Evolutionary conservation across 1,140 invertebrate genomes (phyloP).

Genomic region (Drosophila subpulchrella): DNA sequence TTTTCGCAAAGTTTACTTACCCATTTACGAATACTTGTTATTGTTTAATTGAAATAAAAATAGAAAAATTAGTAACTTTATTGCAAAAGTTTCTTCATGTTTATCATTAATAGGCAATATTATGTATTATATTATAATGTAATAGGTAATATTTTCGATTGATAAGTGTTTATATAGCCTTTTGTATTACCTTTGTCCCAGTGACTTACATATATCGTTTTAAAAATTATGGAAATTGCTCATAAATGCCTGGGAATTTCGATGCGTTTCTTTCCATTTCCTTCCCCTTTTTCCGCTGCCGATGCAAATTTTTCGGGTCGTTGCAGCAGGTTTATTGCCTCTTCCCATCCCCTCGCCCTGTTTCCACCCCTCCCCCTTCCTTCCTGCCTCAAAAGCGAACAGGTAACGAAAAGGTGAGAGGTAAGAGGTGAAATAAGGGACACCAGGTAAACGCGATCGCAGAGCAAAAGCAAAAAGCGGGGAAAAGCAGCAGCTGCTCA

Average conservation of each 20-base stretch:
- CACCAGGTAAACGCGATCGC: slow-evolving; percentile 34
- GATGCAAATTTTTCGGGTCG: slow-evolving; percentile 42
- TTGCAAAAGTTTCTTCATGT: too few species aligned
- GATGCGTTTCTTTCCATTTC: slow-evolving; percentile 18
- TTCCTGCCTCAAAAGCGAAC: slow-evolving; percentile 3
- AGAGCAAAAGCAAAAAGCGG: slow-evolving; percentile 12
- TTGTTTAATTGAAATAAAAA: too few species aligned
- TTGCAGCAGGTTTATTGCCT: slow-evolving; percentile 43
- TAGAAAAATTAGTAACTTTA: too few species aligned
- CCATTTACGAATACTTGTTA: too few species aligned
- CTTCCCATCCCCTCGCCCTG: slow-evolving; percentile 1
- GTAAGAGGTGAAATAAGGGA: slow-evolving; percentile 18
- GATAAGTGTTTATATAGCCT: background rate
- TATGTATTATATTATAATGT: too few species aligned
- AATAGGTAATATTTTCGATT: too few species aligned
- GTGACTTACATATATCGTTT: background rate
- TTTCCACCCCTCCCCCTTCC: slow-evolving; percentile 3
- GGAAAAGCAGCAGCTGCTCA: slow-evolving; percentile 32
- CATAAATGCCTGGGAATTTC: slow-evolving; percentile 23
- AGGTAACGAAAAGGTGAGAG: slow-evolving; percentile 15
- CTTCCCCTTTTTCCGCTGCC: slow-evolving; percentile 1
- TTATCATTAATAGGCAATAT: too few species aligned
- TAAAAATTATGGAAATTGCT: slow-evolving; percentile 7
- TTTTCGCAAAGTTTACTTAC: too few species aligned
- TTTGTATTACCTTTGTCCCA: background rate